Percentiles rank a stretch among this genome's conserved stretches.
Conservation (phyloP, 2,113 vertebrate genomes). For the Polyodon spathula region DNA sequence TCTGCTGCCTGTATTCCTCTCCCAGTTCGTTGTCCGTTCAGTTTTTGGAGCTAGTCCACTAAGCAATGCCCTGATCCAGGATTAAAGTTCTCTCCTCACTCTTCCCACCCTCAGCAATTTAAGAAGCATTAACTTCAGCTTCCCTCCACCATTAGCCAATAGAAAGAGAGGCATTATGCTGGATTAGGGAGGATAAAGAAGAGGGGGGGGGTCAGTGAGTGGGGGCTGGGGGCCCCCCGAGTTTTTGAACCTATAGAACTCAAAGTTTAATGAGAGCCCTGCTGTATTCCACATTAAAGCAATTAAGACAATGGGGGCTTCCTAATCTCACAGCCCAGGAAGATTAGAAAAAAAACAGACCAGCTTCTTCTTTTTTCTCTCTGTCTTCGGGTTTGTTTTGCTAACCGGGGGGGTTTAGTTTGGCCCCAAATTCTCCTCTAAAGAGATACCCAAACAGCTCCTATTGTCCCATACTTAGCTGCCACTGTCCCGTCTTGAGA, state of each 20-base stretch:
- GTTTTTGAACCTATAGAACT: conserved; percentile 72
- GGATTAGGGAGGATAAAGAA: conserved; percentile 66
- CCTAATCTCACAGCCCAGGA: conserved; percentile 58
- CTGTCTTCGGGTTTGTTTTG: conserved; percentile 50
- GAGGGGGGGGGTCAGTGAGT: conserved; percentile 22
- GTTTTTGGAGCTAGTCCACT: conserved; percentile 32
- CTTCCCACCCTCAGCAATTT: conserved; percentile 57
- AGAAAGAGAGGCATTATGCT: conserved; percentile 65
- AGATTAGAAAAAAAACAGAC: conserved; percentile 66
- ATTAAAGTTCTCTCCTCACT: conserved; percentile 38
- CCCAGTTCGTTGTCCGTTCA: conserved; percentile 7
- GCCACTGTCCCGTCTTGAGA: no score
- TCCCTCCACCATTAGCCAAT: conserved; percentile 67
- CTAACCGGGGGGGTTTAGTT: conserved; percentile 54
- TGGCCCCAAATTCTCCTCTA: conserved; percentile 44
- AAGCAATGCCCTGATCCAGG: no score
- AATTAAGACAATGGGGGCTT: conserved; percentile 65
- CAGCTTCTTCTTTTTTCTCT: conserved; percentile 51
- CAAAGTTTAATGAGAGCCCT: conserved; percentile 47
- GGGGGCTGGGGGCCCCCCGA: conserved; percentile 50
- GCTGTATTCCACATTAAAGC: conserved; percentile 59
- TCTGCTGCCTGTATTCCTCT: conserved; percentile 17
- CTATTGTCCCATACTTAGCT: conserved; percentile 25
- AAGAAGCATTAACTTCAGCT: conserved; percentile 62
- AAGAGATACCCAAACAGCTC: conserved; percentile 39